phyloP scores from a whole-genome alignment of 2,113 vertebrate species.

The Aphyosemion australe region DNA sequence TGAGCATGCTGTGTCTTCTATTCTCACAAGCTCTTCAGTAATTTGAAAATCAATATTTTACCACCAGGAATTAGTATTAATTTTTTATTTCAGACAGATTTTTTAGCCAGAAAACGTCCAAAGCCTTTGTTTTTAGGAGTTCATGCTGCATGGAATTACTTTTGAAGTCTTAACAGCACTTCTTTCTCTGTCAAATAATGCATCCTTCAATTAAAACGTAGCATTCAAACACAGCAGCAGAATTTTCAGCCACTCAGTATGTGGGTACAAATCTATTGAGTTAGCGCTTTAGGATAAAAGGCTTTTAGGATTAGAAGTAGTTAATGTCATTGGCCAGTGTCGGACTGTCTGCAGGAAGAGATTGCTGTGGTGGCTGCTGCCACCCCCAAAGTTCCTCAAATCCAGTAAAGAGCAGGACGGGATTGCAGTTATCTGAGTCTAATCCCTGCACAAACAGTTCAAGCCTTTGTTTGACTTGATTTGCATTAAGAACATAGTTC shows the following conservation, averaged over 20 bases:
- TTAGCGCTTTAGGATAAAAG: neutral
- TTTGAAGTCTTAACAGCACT: neutral
- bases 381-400: slow-evolving; percentile 2
- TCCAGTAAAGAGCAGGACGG: slow-evolving; percentile 13
- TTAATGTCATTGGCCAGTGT: neutral
- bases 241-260: neutral
- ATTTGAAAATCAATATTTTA: too few species aligned
- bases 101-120: too few species aligned
- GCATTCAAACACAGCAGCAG: neutral
- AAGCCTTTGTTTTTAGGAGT: too few species aligned
- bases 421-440: slow-evolving; percentile 3
- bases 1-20: too few species aligned
- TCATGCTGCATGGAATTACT: neutral
- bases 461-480: slow-evolving; percentile 5
- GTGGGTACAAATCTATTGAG: neutral
- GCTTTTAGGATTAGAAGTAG: slow-evolving; percentile 7
- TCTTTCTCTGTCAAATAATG: neutral
- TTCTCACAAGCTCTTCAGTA: too few species aligned
- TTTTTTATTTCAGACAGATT: too few species aligned
- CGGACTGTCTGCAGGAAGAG: neutral
- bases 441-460: slow-evolving; percentile 4
- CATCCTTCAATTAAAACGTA: neutral
- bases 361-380: neutral
- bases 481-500: slow-evolving; percentile 2
- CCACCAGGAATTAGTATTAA: too few species aligned